Evolutionary conservation across 1,140 invertebrate genomes (phyloP), one percentile per base, ranked within the genome.

Genomic region (Carcinoscorpius rotundicauda): DNA sequence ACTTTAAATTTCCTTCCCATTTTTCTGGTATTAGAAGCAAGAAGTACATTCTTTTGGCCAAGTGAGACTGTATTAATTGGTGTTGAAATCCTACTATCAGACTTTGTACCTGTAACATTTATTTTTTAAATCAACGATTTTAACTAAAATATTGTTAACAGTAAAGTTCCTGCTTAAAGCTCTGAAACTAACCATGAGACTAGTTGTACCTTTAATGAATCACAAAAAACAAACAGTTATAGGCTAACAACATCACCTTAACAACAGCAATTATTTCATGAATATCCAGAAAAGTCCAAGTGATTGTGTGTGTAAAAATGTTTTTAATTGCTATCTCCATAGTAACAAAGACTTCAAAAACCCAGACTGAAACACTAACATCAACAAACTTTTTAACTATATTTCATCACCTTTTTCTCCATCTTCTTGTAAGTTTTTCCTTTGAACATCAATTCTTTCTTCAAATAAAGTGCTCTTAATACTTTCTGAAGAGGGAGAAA

Each of bases 1-100:
- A 79, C 76, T 6, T 70, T 61, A 58, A 77, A 72, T 64, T 73
- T 76, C 59, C 75, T 76, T n/a, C 81, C 90, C 67, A 91, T 84
- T 74, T 88, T 88, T 58, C 89, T 79, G 1, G 88, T 91, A 68
- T 91, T 91, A 49, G 85, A 84, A n/a, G 53, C 53, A 55, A 55
- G 53, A 29, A 29, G 29, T 29, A 29, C 29, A 29, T 29, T 29
- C 29, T 29, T 29, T 29, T 29, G 29, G 29, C 29, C 29, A 29
- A 29, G 2, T 55, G 53, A n/a, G 6, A n/a, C 53, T n/a, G 53
- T 55, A n/a, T 6, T 55, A 55, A 6, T 8, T 55, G 6, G n/a
- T 29, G 29, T 29, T 29, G 29, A 29, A 29, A 29, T 29, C 2
- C 29, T 29, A 29, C 29, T 29, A 29, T 29, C 29, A 29, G 29